phyloP scores from a whole-genome alignment of 2,888 invertebrate genomes.

The Trachelus troglodyta region DNA sequence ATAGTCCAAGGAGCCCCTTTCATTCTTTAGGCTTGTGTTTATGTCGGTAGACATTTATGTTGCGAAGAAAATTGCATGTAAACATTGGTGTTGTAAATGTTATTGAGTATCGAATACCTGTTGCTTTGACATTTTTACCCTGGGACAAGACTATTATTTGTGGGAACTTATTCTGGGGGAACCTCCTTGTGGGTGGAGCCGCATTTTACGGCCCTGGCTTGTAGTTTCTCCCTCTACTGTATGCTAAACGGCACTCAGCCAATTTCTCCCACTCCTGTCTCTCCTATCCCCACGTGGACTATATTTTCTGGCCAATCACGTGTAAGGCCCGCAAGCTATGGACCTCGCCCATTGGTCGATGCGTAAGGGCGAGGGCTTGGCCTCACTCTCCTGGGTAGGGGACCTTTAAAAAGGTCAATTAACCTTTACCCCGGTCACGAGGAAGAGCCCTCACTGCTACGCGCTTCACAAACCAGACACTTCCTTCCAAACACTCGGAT shows the following conservation, averaged over 20 bases:
- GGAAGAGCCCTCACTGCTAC: background rate
- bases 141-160: background rate
- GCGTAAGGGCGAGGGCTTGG: slow-evolving; percentile 24
- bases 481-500: background rate
- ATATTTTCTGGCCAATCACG: slow-evolving; percentile 10
- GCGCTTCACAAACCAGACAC: background rate
- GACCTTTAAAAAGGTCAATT: slow-evolving; percentile 20
- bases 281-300: background rate
- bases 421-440: slow-evolving; percentile 14
- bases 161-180: background rate
- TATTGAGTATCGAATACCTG: background rate
- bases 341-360: slow-evolving; percentile 14
- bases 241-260: background rate
- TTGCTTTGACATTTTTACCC: background rate
- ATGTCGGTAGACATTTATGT: slow-evolving; percentile 10
- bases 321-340: slow-evolving; percentile 11
- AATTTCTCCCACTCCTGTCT: background rate
- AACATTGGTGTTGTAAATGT: background rate
- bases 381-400: slow-evolving; percentile 20
- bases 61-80: slow-evolving; percentile 16
- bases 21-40: background rate
- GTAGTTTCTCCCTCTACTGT: background rate
- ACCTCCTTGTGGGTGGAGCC: background rate
- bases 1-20: background rate
- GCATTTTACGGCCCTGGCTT: background rate